Base-by-base conservation (phyloP, 1,140 invertebrate species). In the Drosophila obscura region DNA sequence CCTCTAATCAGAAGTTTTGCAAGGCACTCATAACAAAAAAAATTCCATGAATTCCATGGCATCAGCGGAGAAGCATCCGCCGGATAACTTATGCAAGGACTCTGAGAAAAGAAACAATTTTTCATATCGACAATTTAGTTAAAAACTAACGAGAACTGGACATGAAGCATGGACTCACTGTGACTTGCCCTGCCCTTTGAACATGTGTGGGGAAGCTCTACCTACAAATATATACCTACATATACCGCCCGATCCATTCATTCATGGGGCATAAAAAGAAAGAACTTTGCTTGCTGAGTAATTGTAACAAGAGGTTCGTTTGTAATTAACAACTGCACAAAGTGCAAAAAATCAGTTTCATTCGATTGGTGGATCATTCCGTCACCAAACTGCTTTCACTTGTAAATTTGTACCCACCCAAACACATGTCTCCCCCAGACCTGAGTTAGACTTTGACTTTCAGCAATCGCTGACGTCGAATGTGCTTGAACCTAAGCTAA, bases 381-480 rank as follows among this genome's bases (percentile, higher is more conserved):
- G 44, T 63, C 31, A 48, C 50, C 26, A 26, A 41, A 69, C 49
- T 43, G 19, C 8, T 50, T 6, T 43, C 22, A 35, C 63, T 50
- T 35, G 9, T 35, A 11, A 9, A 9, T 35, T 35, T 35, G 1
- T 35, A 11, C 3, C 7, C 19, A 45, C 41, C 6, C 13, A 28
- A 2, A 15, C 48, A n/a, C 24, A 13, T 65, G 39, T 41, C 57
- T 19, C 19, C 19, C 19, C 19, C 44, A 26, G 41, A 35, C 4
- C 44, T 8, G 5, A 9, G 51, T 28, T 64, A 73, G 72, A 74
- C 72, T 74, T 74, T 74, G 72, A 49, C 48, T 19, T 44, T 13
- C 15, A 44, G 48, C 44, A 65, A 74, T 66, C 61, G 44, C 72
- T 74, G 71, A 74, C 61, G 72, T 74, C 72, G 71, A 19, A 53